Base-by-base conservation (phyloP, 2,797 vertebrate species). In the Tapirus indicus region DNA sequence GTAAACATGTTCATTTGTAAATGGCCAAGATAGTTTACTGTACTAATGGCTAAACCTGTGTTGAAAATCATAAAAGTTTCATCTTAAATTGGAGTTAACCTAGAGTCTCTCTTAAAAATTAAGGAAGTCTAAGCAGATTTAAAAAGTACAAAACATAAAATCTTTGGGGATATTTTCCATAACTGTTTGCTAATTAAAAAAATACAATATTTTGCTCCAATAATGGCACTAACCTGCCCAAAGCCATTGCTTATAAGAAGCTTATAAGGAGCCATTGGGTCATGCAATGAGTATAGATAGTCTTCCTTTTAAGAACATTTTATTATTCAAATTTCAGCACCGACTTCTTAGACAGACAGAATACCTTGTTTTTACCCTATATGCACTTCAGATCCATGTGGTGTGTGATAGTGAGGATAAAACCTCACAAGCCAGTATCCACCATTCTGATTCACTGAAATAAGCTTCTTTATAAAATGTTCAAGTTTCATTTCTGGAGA, bases 11-110 rank as follows among this genome's bases (percentile, higher is more conserved):
- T 96, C 14, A 82, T 74, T 35, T 85, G 38, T 86, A 44, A 95
- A 49, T 38, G 1, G 10, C 54, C 77, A 8, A 56, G 18, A 86
- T 17, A 44, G 54, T 66, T 66, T 83, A 69, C 83, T 75, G 2
- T 71, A 79, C 35, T 52, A 90, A 74, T 14, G 71, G 18, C 25
- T 68, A 88, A 60, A 5, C 7, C n/a, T 82, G 16, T 3, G 0
- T n/a, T 68, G 25, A 93, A 82, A 87, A 78, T 91, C 23, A 88
- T 60, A 83, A 82, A 88, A 25, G 14, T 69, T 87, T 78, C 27
- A 25, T 54, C 18, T 80, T 84, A 94, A 95, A 93, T 29, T 54
- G 7, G 6, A 91, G 12, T 86, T 41, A 83, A 88, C 66, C 7
- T 62, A 86, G 11, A 93, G 2, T n/a, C 1, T 69, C 56, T 74